Evolutionary conservation across 2,113 vertebrate species (phyloP), one percentile per base, ranked within the genome.

Genomic region (Dasyprocta punctata): DNA sequence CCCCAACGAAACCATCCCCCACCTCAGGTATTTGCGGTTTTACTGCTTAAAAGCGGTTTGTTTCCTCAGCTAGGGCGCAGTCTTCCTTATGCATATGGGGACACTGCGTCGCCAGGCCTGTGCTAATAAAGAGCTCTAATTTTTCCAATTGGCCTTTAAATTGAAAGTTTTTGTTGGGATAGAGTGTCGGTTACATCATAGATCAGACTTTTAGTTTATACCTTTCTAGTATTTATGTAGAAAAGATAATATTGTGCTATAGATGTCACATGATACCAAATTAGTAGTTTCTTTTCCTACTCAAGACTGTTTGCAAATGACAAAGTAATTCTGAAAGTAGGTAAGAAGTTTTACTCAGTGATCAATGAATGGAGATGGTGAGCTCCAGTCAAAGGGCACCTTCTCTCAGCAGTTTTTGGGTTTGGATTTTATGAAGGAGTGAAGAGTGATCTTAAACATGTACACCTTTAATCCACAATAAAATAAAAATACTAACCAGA

Each of bases 171-270:
- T n/a, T n/a, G n/a, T n/a, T n/a, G n/a, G n/a, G n/a, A n/a, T n/a
- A n/a, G n/a, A n/a, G n/a, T n/a, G n/a, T n/a, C n/a, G n/a, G n/a
- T n/a, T n/a, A n/a, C n/a, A n/a, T n/a, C n/a, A n/a, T n/a, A 49
- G 22, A 65, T 77, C 5, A 36, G 5, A 9, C 20, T 71, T 90
- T 71, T 69, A 61, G 41, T n/a, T 80, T 80, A 38, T 0, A 10
- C 4, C 38, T 92, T 89, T 94, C 54, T 85, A 47, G 69, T 41
- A 88, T 94, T 95, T 80, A 69, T 80, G 44, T 24, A 26, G 63
- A 73, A 41, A 58, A 60, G 93, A 61, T 65, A 71, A 22, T 22
- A 85, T 65, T 85, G 30, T 41, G 56, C 69, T 85, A 24, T 26
- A 30, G 7, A 20, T 77, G 36, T 93, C 41, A 44, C 16, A 10